Evolutionary conservation across 2,113 vertebrate genomes (phyloP).

Genomic region (Otus sunia): DNA sequence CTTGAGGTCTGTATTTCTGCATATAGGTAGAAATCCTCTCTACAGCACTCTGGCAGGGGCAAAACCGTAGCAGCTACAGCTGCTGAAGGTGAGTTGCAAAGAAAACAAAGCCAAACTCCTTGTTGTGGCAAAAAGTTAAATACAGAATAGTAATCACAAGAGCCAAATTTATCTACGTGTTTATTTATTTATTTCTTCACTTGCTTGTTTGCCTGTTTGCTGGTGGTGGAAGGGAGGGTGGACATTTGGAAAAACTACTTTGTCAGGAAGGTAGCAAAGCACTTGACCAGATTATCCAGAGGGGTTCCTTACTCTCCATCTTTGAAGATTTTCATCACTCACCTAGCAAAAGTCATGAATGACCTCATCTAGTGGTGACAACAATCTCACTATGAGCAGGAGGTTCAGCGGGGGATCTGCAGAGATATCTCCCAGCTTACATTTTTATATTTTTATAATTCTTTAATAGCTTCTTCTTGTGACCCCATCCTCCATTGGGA

Average conservation of each 20-base stretch:
- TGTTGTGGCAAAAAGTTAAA: neutral
- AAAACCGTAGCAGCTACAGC: neutral
- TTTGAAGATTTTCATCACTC: neutral
- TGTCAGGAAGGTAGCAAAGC: neutral
- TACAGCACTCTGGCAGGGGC: neutral
- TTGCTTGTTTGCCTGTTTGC: neutral
- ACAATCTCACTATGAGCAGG: neutral
- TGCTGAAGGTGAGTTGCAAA: neutral
- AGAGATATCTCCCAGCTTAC: neutral
- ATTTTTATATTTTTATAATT: neutral
- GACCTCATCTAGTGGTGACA: neutral
- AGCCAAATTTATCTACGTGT: rapidly evolving
- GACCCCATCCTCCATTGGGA: rapidly evolving
- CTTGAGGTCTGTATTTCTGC: neutral
- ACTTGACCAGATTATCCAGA: neutral
- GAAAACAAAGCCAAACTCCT: neutral
- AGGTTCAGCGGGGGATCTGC: neutral
- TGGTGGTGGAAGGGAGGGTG: rapidly evolving
- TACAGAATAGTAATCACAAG: neutral
- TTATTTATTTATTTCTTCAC: rapidly evolving
- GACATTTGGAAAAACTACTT: neutral
- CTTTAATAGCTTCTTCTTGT: neutral
- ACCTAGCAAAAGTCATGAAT: neutral
- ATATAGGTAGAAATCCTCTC: neutral
- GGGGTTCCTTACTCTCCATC: rapidly evolving